These are phyloP conservation scores for Brachyhypopomus occidentalis DNA, from an alignment of 2,113 vertebrate genomes.

Conservation along the genomic window DNA sequence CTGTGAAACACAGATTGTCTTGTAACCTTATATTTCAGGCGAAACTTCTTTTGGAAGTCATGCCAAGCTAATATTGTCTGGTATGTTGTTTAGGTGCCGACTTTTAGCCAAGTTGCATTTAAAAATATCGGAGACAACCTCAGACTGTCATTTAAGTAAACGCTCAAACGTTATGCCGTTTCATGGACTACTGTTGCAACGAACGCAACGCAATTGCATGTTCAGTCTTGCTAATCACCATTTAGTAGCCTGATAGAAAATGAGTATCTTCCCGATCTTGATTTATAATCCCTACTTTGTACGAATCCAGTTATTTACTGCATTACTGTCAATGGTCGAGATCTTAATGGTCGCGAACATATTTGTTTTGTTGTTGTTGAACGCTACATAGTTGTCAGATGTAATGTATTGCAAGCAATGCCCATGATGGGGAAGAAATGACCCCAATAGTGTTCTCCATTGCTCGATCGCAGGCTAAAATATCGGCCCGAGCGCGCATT, in stretches of 20 bases:
- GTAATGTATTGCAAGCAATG: neutral
- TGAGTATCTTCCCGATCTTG: neutral
- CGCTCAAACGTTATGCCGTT: neutral
- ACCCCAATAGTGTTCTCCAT: neutral
- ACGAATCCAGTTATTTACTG: neutral
- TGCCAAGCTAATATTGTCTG: neutral
- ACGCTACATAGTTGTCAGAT: neutral
- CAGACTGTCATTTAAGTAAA: neutral
- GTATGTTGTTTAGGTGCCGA: neutral
- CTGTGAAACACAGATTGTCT: neutral
- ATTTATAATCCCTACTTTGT: neutral
- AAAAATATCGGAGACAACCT: neutral
- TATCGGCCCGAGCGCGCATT: neutral
- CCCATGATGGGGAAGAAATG: neutral
- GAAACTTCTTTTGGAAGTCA: slow-evolving; percentile 25
- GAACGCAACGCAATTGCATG: neutral
- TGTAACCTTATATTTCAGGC: neutral
- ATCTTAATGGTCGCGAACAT: too few species aligned
- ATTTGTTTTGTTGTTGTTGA: neutral
- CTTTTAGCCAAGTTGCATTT: neutral
- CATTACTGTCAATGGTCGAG: neutral
- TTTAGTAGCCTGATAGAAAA: neutral
- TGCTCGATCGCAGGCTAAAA: neutral
- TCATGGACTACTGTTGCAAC: neutral
- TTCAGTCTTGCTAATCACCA: neutral